Evolutionary conservation across 2,888 invertebrate genomes (phyloP).

Genomic region (Tethea ocularis): DNA sequence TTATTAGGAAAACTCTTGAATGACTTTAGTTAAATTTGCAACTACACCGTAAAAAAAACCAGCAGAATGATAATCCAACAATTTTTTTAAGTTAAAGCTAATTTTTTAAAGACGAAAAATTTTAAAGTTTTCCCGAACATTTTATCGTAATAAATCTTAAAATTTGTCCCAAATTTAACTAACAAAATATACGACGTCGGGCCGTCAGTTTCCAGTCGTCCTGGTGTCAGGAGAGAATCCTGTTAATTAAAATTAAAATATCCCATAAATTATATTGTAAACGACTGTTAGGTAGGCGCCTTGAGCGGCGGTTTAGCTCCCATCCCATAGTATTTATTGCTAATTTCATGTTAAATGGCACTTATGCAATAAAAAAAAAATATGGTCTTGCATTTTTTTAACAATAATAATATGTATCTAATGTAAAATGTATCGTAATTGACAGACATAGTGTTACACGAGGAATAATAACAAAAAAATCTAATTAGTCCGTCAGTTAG

Average conservation of each 20-base stretch:
- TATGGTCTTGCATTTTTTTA: no score
- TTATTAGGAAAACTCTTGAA: no score
- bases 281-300: slow-evolving; percentile 14
- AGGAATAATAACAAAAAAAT: no score
- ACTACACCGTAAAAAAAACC: no score
- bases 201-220: slow-evolving; percentile 25
- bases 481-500: no score
- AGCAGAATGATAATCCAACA: no score
- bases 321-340: slow-evolving; percentile 16
- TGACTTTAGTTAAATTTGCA: no score
- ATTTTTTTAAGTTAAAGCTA: no score
- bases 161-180: neutral
- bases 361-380: no score
- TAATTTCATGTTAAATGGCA: neutral
- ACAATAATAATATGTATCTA: no score
- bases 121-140: neutral
- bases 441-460: no score
- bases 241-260: slow-evolving; percentile 63
- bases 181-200: neutral
- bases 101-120: neutral
- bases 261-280: slow-evolving; percentile 57
- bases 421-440: no score
- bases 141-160: neutral
- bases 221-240: slow-evolving; percentile 34
- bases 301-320: slow-evolving; percentile 3